Evolutionary conservation across 2,113 vertebrate species (phyloP).

Genomic region (Oryzias woworae): DNA sequence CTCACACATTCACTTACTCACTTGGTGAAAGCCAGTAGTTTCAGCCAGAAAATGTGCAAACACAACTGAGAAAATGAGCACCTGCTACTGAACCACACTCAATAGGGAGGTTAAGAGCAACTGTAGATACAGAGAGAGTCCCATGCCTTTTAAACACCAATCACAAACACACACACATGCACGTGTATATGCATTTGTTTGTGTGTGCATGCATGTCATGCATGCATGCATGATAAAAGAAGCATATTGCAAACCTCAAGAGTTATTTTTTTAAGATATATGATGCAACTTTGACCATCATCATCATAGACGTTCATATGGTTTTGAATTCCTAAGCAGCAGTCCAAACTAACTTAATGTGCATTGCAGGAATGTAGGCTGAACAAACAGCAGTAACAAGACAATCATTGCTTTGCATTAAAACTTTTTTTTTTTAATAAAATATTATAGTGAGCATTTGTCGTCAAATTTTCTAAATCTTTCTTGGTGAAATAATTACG

Average conservation of each 20-base stretch:
- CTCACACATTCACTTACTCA: constrained; percentile 28
- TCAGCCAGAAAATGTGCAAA: constrained; percentile 48
- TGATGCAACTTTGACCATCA: constrained; percentile 53
- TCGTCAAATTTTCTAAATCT: not conserved
- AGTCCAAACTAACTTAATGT: constrained; percentile 1
- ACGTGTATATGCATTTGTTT: not conserved
- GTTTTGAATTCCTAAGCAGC: constrained; percentile 25
- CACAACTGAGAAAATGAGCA: constrained; percentile 59
- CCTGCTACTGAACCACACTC: constrained; percentile 19
- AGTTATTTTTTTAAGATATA: constrained; percentile 38
- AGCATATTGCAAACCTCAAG: constrained; percentile 42
- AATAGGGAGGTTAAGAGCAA: constrained; percentile 28
- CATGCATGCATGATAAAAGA: constrained; percentile 8
- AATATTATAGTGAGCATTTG: not conserved
- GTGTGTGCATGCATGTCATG: not conserved
- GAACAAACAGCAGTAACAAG: constrained; percentile 9
- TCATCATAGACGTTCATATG: constrained; percentile 12
- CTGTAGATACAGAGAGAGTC: constrained; percentile 15
- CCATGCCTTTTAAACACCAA: not conserved
- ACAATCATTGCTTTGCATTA: constrained; percentile 4
- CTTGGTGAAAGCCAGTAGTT: constrained; percentile 33
- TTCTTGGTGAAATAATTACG: not conserved
- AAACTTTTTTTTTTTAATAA: no score
- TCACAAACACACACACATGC: constrained; percentile 2
- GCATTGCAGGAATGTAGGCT: not conserved